Conservation (phyloP, 1,140 invertebrate genomes). For the Drosophila melanogaster region Release_6_plus_ISO1_MT NT_037436.4:5651001-5651500, state of each 20-base stretch:
- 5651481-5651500: conserved; percentile 78
- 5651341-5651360: conserved; percentile 83
- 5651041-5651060: conserved; percentile 43
- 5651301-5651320: conserved; percentile 83
- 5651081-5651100: conserved; percentile 46
- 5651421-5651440: conserved; percentile 45
- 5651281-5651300: conserved; percentile 76
- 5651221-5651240: conserved; percentile 38
- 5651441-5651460: conserved; percentile 77
- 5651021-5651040: background rate
- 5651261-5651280: conserved; percentile 83
- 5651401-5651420: conserved; percentile 1
- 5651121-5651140: conserved; percentile 29
- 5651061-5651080: conserved; percentile 49
- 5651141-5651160: conserved; percentile 50
- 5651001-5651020: background rate
- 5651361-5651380: conserved; percentile 47
- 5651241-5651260: conserved; percentile 78
- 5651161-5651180: conserved; percentile 45
- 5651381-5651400: background rate
- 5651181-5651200: conserved; percentile 46
- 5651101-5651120: conserved; percentile 33
- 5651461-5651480: conserved; percentile 74
- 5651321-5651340: conserved; percentile 83
- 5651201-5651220: conserved; percentile 47